These are phyloP conservation scores for Kuschelorhynchus macadamiae DNA, from an alignment of 2,888 invertebrate genomes.

Conservation along the genomic window DNA sequence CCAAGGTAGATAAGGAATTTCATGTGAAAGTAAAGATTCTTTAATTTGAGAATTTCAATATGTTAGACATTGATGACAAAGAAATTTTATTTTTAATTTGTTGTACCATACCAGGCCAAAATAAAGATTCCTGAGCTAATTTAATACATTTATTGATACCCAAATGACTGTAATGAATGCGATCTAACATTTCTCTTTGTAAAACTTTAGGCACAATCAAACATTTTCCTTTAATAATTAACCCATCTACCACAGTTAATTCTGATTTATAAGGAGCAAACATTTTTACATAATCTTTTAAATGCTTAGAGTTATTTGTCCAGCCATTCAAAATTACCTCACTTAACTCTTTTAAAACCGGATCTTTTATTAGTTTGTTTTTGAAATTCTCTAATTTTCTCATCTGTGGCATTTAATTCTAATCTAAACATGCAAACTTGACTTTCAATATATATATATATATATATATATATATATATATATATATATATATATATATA, in stretches of 20 bases:
- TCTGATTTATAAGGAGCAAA: constrained; percentile 7
- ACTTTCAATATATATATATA: too few relatives aligned
- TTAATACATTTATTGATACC: neutral
- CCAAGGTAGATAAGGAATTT: neutral
- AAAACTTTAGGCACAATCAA: too few relatives aligned
- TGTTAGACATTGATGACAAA: neutral
- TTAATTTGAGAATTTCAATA: too few relatives aligned
- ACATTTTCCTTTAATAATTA: constrained; percentile 21
- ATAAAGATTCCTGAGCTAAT: neutral
- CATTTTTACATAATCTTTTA: neutral
- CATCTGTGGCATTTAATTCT: constrained; percentile 1
- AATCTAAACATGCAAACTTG: neutral
- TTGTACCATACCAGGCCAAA: neutral
- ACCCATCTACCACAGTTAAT: constrained; percentile 1
- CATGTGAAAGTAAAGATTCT: neutral
- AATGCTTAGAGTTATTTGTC: neutral
- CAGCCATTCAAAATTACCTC: neutral
- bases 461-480: too few relatives aligned
- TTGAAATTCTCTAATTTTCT: constrained; percentile 1
- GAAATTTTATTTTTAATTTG: neutral
- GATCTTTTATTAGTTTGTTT: neutral
- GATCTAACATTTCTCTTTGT: neutral
- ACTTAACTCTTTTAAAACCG: neutral
- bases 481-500: too few relatives aligned
- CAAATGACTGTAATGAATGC: constrained; percentile 32